Evolutionary conservation across 1,140 invertebrate genomes (phyloP).

Genomic region (Sycophaga agraensis): DNA sequence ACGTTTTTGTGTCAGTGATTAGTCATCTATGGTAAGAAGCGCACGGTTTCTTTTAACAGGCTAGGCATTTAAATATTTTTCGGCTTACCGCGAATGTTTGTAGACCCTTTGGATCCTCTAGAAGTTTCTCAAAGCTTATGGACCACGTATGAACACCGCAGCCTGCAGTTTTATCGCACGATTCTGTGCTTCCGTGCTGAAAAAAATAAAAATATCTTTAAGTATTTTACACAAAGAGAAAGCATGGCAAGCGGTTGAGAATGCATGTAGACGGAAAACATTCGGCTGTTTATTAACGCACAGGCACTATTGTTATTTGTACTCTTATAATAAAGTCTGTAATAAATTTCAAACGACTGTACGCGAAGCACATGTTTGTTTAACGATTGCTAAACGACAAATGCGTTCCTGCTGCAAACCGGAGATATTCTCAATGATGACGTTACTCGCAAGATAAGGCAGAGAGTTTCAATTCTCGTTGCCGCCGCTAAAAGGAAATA

Average conservation of each 20-base stretch:
- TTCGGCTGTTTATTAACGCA: too few species aligned
- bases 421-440: slow-evolving; percentile 20
- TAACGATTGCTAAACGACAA: slow-evolving; percentile 12
- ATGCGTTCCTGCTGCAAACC: neutral
- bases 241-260: too few species aligned
- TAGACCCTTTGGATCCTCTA: slow-evolving; percentile 82
- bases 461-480: neutral
- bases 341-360: neutral
- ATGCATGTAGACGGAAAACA: too few species aligned
- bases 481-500: too few species aligned
- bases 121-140: slow-evolving; percentile 83
- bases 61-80: neutral
- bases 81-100: slow-evolving; percentile 84
- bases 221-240: slow-evolving; percentile 6
- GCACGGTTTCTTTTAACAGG: too few species aligned
- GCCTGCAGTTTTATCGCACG: slow-evolving; percentile 45
- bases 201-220: slow-evolving; percentile 32
- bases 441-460: slow-evolving; percentile 25
- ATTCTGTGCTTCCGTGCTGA: slow-evolving; percentile 55
- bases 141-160: slow-evolving; percentile 74
- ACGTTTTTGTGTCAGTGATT: neutral
- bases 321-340: neutral
- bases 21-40: neutral
- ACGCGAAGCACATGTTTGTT: slow-evolving; percentile 12
- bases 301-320: neutral